Base-by-base conservation (phyloP, 2,113 vertebrate species). In the Sarotherodon lohbergeri region DNA sequence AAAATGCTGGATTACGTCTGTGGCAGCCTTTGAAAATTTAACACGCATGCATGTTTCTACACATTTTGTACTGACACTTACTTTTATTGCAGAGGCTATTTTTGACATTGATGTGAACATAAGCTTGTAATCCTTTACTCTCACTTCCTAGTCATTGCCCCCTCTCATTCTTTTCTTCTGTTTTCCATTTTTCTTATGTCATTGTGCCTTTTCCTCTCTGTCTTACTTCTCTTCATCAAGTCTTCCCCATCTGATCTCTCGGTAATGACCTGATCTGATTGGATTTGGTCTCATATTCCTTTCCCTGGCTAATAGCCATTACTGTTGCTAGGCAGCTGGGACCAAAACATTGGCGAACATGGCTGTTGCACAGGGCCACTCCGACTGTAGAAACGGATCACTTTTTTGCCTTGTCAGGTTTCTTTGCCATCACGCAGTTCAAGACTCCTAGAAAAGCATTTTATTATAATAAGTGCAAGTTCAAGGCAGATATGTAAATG, bases 241-340 rank as follows among this genome's bases (percentile, higher is more conserved):
- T 88, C 89, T 66, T 88, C 81, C 56, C 83, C 1, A 14, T 87
- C 89, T 90, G 90, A 92, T 95, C 87, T 89, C 88, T 73, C 88
- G 1, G 81, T 93, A 94, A 95, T 93, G 91, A 94, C 93, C 87
- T 63, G 85, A 95, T 94, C 94, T 92, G 94, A 95, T 95, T 95
- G 93, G 93, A 94, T 94, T 93, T 94, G 86, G 90, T 93, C 91
- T 94, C 88, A 50, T 91, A 91, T 95, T 94, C 88, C 76, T 87
- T 93, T 90, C 84, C 81, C 50, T 79, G 88, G 90, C 89, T 94
- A 94, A 95, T 88, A 89, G 82, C 93, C 81, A 68, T 90, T 88
- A 83, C 93, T 80, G 94, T 95, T 93, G 93, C 95, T 55, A 88
- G 84, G 94, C 92, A 92, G 89, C 92, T 24, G 24, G 55, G 55